Percentiles rank a stretch among this genome's conserved stretches.
These are phyloP conservation scores for Dendrocopos noguchii DNA, from an alignment of 2,113 vertebrate genomes.

Conservation along the genomic window DNA sequence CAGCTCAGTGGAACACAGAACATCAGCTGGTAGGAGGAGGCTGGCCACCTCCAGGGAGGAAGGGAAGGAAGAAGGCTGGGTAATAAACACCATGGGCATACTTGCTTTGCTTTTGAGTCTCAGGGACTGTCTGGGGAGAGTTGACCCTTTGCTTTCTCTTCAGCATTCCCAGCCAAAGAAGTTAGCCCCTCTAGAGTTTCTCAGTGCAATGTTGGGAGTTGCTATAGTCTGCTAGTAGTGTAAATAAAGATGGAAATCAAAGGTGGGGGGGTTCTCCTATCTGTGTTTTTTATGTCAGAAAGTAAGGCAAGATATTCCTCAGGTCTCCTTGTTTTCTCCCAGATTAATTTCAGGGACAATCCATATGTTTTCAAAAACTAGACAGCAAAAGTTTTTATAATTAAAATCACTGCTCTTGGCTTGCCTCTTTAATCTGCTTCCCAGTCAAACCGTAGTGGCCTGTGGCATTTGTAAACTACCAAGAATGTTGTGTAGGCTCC, in stretches of 20 bases:
- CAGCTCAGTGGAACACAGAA: neutral
- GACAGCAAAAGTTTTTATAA: neutral
- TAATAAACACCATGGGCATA: neutral
- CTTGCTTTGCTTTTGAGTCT: neutral
- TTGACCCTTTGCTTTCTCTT: neutral
- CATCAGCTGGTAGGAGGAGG: neutral
- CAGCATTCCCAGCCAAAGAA: neutral
- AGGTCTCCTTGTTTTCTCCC: neutral
- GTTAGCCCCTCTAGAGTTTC: neutral
- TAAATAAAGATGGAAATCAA: neutral
- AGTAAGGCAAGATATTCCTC: neutral
- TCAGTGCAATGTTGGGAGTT: neutral
- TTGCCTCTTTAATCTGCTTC: neutral
- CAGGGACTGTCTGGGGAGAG: neutral
- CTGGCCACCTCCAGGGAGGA: neutral
- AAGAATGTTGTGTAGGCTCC: neutral
- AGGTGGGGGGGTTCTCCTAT: accelerated
- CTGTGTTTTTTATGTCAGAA: neutral
- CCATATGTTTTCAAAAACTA: neutral
- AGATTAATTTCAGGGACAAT: neutral
- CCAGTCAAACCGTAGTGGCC: accelerated
- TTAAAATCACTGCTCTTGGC: neutral
- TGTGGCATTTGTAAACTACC: neutral
- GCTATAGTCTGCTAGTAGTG: neutral
- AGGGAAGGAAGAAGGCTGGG: neutral